These are phyloP conservation scores for Proisotoma minuta DNA, from an alignment of 2,888 invertebrate genomes.

Conservation along the genomic window DNA sequence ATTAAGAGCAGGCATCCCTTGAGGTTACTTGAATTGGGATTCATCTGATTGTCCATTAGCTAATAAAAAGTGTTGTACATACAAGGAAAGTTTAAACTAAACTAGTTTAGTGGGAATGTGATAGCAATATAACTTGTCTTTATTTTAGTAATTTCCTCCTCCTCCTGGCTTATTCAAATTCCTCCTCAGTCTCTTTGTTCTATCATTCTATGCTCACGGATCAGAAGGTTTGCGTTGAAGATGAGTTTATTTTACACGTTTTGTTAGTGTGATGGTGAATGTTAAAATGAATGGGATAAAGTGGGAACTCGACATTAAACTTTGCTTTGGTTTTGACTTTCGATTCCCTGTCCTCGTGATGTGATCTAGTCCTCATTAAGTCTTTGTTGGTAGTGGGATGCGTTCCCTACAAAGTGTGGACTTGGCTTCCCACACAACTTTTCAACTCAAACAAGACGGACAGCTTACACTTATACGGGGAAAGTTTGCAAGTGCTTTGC, in stretches of 20 bases:
- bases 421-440: background rate
- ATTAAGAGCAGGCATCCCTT: background rate
- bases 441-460: background rate
- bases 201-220: background rate
- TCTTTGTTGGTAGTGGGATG: background rate
- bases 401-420: background rate
- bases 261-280: background rate
- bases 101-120: background rate
- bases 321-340: background rate
- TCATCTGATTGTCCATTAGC: conserved; percentile 7
- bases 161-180: background rate
- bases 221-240: too few species aligned
- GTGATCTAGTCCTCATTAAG: background rate
- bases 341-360: background rate
- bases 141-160: background rate
- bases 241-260: conserved; percentile 4
- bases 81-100: background rate
- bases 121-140: conserved; percentile 2
- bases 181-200: background rate
- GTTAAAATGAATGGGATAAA: too few species aligned
- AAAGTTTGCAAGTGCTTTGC: background rate
- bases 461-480: background rate
- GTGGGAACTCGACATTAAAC: too few species aligned
- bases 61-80: conserved; percentile 11
- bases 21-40: too few species aligned